These are phyloP conservation scores for Carterocephalus palaemon DNA, from an alignment of 2,888 invertebrate genomes.

Conservation along the genomic window DNA sequence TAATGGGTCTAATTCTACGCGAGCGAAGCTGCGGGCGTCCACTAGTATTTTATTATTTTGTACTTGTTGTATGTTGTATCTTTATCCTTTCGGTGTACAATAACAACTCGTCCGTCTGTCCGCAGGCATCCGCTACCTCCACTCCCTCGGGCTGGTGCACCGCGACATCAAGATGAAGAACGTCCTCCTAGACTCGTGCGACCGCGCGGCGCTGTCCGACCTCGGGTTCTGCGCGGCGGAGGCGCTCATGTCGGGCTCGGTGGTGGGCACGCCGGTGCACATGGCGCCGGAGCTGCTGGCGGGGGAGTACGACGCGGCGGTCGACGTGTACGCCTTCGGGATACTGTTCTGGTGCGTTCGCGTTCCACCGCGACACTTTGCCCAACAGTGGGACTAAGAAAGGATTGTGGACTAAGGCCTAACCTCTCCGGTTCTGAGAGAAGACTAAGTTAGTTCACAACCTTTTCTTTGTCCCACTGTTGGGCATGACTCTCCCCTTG, in stretches of 20 bases:
- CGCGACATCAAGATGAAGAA: conserved; percentile 94
- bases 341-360: conserved; percentile 86
- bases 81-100: not conserved
- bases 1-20: too few species aligned
- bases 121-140: conserved; percentile 88
- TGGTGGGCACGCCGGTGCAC: conserved; percentile 91
- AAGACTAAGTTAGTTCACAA: too few species aligned
- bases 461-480: too few species aligned
- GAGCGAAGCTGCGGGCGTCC: too few species aligned
- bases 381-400: too few species aligned
- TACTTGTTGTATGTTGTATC: too few species aligned
- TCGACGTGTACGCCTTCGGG: conserved; percentile 94
- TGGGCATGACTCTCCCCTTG: too few species aligned
- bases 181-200: conserved; percentile 85
- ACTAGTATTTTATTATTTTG: too few species aligned
- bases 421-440: too few species aligned
- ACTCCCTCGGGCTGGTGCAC: conserved; percentile 92
- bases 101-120: too few species aligned
- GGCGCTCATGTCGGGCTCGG: conserved; percentile 93
- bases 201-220: conserved; percentile 90
- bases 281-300: conserved; percentile 94
- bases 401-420: too few species aligned
- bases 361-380: too few species aligned
- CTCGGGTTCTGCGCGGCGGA: conserved; percentile 94
- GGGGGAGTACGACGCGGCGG: conserved; percentile 88